Evolutionary conservation across 2,113 vertebrate genomes (phyloP).

Genomic region (sheep (Ovis aries)): ARS-UI_Ramb_v3.0 NC_056074.1:38778001-38778500

Average conservation of each 20-base stretch:
- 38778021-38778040: background rate
- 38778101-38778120: conserved; percentile 93
- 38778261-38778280: conserved; percentile 89
- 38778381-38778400: too few species aligned
- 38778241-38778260: conserved; percentile 72
- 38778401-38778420: background rate
- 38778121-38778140: conserved; percentile 85
- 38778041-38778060: background rate
- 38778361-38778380: background rate
- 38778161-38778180: background rate
- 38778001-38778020: conserved; percentile 72
- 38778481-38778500: background rate
- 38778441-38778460: background rate
- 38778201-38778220: background rate
- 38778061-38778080: background rate
- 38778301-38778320: conserved; percentile 71
- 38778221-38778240: conserved; percentile 79
- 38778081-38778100: conserved; percentile 79
- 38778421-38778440: background rate
- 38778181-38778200: too few species aligned
- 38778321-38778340: conserved; percentile 91
- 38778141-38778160: background rate
- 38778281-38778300: conserved; percentile 79
- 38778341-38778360: conserved; percentile 83
- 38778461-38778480: background rate